These are phyloP conservation scores for Acanthiza pusilla DNA, from an alignment of 2,797 vertebrate genomes.

Conservation along the genomic window DNA sequence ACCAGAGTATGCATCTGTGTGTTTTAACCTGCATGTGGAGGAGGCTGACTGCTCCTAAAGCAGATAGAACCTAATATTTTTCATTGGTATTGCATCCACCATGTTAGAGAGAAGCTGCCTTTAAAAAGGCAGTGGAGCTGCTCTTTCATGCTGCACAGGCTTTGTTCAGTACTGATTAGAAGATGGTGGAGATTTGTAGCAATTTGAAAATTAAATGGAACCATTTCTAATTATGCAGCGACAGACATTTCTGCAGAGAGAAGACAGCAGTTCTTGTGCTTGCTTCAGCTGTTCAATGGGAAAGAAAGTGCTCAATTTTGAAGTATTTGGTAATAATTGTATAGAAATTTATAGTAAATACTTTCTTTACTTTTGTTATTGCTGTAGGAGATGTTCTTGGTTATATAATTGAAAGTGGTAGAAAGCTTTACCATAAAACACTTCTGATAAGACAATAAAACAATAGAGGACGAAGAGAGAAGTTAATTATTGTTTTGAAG, in stretches of 20 bases:
- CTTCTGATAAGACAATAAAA: background rate
- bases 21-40: background rate
- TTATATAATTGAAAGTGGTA: background rate
- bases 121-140: background rate
- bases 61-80: background rate
- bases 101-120: background rate
- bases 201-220: background rate
- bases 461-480: background rate
- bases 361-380: background rate
- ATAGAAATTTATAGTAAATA: background rate
- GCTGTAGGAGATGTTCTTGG: background rate
- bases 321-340: background rate
- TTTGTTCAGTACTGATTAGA: background rate
- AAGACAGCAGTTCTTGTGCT: background rate
- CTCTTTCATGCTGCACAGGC: background rate
- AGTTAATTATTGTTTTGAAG: background rate
- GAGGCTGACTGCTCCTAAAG: background rate
- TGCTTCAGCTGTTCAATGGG: background rate
- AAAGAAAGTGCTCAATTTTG: background rate
- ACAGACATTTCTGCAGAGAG: background rate
- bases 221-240: slow-evolving; percentile 8
- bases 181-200: background rate
- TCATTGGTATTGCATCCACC: background rate
- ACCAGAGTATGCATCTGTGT: background rate
- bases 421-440: background rate